Evolutionary conservation across 2,888 invertebrate genomes (phyloP), one percentile per base, ranked within the genome.

Genomic region (Dryococelus australis): DNA sequence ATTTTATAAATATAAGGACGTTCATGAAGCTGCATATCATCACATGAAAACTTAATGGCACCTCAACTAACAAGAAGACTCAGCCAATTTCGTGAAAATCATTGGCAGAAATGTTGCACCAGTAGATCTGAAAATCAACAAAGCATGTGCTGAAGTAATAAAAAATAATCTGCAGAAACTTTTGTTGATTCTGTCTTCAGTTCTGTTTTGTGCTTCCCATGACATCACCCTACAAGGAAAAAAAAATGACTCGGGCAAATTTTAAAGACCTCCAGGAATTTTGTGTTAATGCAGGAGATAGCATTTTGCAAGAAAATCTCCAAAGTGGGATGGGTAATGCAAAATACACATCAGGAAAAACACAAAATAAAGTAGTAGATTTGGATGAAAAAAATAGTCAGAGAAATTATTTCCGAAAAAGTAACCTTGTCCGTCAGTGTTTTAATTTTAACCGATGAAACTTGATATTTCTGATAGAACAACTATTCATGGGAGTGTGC

Each of bases 391-490:
- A 89, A 87, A 88, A 89, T 35, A 87, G 86, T 89, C 83, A 88
- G 47, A 89, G 88, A 90, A 85, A 87, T 88, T 86, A 89, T 90
- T 84, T 79, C 87, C 83, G 51, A 87, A 81, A 84, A 87, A 85
- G 88, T 47, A n/a, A 85, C n/a, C n/a, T 35, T 28, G 8, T 84
- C 87, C 85, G 87, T 84, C 80, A 88, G 88, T 80, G 90, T 88
- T 88, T 89, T 89, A 86, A 88, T 90, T 84, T 88, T 90, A 88
- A 90, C 90, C 86, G 90, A 91, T 89, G 90, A 90, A 89, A 90
- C 90, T 88, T 89, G 90, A 90, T 87, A 89, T 90, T 81, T 89
- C 90, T 88, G 90, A 89, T 87, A 88, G 89, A 91, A 89, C 91
- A 90, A 89, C 89, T 91, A 86, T 91, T 90, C 81, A 90, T 91